phyloP scores from a whole-genome alignment of 1,140 invertebrate species.

The Pachypeltis micranthus region DNA sequence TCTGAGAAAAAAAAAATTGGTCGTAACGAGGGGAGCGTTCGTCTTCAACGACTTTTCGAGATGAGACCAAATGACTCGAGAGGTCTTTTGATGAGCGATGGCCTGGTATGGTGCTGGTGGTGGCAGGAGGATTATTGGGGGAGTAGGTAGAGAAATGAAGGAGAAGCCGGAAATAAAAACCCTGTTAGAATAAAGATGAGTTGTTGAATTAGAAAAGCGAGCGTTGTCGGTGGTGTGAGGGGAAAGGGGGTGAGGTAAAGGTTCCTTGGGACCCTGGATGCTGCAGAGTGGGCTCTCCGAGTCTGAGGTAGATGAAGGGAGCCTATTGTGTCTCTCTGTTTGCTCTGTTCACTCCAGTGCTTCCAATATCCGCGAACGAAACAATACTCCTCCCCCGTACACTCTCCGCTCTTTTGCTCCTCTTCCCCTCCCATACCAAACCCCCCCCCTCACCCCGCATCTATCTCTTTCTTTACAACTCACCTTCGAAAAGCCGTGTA shows the following conservation, averaged over 20 bases:
- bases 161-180: slow-evolving; percentile 6
- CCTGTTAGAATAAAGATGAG: slow-evolving; percentile 9
- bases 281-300: background rate
- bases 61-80: too few relatives aligned
- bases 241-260: too few relatives aligned
- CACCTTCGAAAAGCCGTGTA: background rate
- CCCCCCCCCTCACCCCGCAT: background rate
- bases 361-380: slow-evolving; percentile 8
- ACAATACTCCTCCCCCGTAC: background rate
- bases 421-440: background rate
- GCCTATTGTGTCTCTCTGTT: slow-evolving; percentile 5
- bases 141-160: background rate
- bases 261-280: background rate
- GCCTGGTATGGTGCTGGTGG: too few relatives aligned
- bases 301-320: slow-evolving; percentile 9
- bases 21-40: too few relatives aligned
- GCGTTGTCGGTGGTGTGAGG: too few relatives aligned
- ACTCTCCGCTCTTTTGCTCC: background rate
- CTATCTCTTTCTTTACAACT: too few relatives aligned
- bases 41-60: too few relatives aligned
- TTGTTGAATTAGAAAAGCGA: slow-evolving; percentile 3
- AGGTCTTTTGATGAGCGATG: too few relatives aligned
- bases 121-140: too few relatives aligned
- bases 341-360: background rate
- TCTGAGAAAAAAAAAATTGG: too few relatives aligned